phyloP scores from a whole-genome alignment of 2,888 invertebrate species.

The Conus canariensis region DNA sequence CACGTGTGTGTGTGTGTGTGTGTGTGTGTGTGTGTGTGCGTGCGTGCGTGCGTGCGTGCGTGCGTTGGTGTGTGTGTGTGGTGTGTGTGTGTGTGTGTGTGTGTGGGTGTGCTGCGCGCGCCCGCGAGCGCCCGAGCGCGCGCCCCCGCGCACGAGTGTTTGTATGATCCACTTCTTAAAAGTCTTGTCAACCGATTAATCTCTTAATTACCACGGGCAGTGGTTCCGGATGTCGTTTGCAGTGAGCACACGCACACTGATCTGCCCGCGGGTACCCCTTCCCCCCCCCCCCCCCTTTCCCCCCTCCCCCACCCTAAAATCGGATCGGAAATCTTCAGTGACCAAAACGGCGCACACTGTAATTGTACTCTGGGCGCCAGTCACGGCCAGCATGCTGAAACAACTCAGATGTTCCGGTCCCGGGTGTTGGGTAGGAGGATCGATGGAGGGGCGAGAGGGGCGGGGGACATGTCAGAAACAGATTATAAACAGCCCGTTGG shows the following conservation, averaged over 20 bases:
- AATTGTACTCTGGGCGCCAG: not conserved
- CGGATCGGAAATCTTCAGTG: conserved; percentile 24
- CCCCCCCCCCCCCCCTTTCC: no score
- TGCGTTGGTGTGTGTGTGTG: not conserved
- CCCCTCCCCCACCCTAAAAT: not conserved
- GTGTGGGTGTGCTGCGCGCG: no score
- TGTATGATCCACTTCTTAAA: not conserved
- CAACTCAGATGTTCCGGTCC: not conserved
- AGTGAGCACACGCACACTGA: not conserved
- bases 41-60: not conserved
- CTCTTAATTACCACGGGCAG: not conserved
- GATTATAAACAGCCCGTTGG: no score
- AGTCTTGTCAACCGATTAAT: not conserved
- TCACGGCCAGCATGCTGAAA: not conserved
- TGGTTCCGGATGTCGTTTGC: not conserved
- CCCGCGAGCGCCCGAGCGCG: no score
- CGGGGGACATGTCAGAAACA: not conserved
- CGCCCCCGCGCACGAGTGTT: no score
- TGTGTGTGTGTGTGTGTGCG: no score
- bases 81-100: no score
- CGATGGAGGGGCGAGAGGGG: not conserved
- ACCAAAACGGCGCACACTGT: not conserved
- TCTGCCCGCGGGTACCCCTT: not conserved
- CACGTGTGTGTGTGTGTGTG: no score
- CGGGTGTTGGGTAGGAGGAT: no score